Percentiles rank a stretch among this genome's conserved stretches.
These are phyloP conservation scores for Scelioninae gen. 1 DNA, from an alignment of 2,888 invertebrate species.

Conservation along the genomic window DNA sequence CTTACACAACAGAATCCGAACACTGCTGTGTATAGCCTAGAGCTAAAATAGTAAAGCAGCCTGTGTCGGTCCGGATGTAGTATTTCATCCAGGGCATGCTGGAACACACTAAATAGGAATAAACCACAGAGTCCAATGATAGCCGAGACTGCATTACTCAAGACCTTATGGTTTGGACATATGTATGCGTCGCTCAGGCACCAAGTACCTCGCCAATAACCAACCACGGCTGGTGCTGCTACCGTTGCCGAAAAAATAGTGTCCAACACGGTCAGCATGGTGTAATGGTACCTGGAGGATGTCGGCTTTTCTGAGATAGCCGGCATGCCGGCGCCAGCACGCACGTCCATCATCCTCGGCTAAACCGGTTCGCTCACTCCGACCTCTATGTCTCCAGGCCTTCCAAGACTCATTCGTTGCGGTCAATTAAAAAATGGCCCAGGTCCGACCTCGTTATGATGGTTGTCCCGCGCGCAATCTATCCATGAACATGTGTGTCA, in stretches of 20 bases:
- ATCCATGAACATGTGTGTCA: slow-evolving; percentile 54
- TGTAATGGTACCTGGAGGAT: slow-evolving; percentile 82
- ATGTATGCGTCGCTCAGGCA: slow-evolving; percentile 90
- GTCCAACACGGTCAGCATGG: slow-evolving; percentile 89
- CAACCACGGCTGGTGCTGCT: slow-evolving; percentile 92
- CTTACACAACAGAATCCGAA: slow-evolving; percentile 93
- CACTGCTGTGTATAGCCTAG: slow-evolving; percentile 90
- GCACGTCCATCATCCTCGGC: slow-evolving; percentile 85
- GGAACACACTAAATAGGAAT: slow-evolving; percentile 88
- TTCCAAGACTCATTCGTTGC: slow-evolving; percentile 44
- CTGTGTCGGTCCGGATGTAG: slow-evolving; percentile 89
- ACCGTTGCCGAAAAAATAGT: slow-evolving; percentile 89
- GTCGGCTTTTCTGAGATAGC: slow-evolving; percentile 87
- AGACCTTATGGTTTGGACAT: slow-evolving; percentile 86
- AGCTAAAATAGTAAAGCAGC: slow-evolving; percentile 88
- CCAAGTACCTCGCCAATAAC: slow-evolving; percentile 95
- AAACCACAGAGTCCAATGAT: slow-evolving; percentile 89
- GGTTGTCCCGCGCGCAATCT: slow-evolving; percentile 35
- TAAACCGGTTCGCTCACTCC: too few relatives aligned
- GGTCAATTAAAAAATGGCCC: slow-evolving; percentile 64
- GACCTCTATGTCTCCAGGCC: slow-evolving; percentile 44
- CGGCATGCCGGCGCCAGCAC: slow-evolving; percentile 89
- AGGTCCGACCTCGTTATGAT: slow-evolving; percentile 66
- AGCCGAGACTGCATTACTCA: slow-evolving; percentile 89
- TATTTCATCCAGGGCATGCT: slow-evolving; percentile 86